Base-by-base conservation (phyloP, 2,797 vertebrate genomes). In the Sebastes hubbsi region DNA sequence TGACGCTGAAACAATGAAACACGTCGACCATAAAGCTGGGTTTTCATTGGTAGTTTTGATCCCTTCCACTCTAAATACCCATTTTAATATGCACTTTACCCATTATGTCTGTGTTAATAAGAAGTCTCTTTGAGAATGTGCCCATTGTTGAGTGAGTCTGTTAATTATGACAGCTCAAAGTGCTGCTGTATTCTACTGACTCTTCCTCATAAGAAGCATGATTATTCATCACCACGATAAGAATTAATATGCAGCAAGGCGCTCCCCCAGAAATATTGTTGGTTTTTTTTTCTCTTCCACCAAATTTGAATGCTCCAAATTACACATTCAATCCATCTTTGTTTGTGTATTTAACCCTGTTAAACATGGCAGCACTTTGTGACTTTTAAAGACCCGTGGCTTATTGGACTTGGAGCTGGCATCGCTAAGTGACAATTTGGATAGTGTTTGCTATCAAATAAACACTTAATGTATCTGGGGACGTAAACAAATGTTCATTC, bases 321-420 rank as follows among this genome's bases (percentile, higher is more conserved):
- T 91, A 94, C 93, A 92, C 90, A 94, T 95, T 94, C 88, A 94
- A 92, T 90, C 87, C 88, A 84, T 93, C 87, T 94, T 92, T 95
- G 95, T 95, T 95, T 95, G 93, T 94, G 93, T 93, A 80, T 92
- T 96, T 94, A 95, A 94, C 93, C 93, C 90, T 89, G 92, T 95
- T 94, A 91, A 92, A 93, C 88, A 90, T 78, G 87, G 84, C 90
- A 59, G 85, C 89, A 92, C 91, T 93, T 87, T 90, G 84, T 90
- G 90, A 93, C 91, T 92, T 92, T 93, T 94, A 89, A 93, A 87
- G 87, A 91, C 88, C 88, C 85, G 36, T 72, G 73, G 82, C 85
- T 90, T 91, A 92, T 92, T 89, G 85, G 90, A 89, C 88, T 88
- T 71, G 78, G 80, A 82, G 88, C 88, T 86, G 89, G 87, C 92